phyloP scores from a whole-genome alignment of 2,113 vertebrate genomes.

The Mormoops blainvillei region DNA sequence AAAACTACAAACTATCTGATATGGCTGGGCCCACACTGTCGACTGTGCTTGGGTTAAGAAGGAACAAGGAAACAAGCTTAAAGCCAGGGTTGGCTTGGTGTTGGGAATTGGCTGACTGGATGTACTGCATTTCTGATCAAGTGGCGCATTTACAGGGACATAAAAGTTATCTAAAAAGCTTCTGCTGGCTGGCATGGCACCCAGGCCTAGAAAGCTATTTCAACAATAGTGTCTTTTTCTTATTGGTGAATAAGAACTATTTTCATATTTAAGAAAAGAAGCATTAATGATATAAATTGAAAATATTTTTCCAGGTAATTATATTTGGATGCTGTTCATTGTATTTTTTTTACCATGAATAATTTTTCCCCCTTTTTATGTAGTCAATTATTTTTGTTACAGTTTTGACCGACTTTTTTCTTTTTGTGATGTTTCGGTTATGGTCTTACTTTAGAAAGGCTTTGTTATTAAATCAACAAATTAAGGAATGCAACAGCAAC shows the following conservation, averaged over 20 bases:
- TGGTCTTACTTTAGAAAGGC: background rate
- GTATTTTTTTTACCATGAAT: background rate
- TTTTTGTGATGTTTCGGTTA: background rate
- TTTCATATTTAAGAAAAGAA: background rate
- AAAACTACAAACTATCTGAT: background rate
- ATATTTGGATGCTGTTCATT: background rate
- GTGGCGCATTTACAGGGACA: background rate
- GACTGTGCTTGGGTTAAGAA: background rate
- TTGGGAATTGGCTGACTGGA: background rate
- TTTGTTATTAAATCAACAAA: background rate
- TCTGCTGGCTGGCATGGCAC: background rate
- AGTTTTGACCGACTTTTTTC: background rate
- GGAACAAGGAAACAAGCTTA: background rate
- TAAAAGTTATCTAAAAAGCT: background rate
- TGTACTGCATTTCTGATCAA: background rate
- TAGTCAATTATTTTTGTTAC: background rate
- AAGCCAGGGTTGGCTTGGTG: background rate
- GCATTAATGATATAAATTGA: background rate
- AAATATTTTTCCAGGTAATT: background rate
- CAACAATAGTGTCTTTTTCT: background rate
- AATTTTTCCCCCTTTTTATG: background rate
- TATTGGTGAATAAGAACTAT: background rate
- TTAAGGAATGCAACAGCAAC: background rate
- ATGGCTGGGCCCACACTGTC: too few relatives aligned
- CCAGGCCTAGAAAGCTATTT: background rate